These are phyloP conservation scores for Biston betularia DNA, from an alignment of 2,888 invertebrate genomes.

Conservation along the genomic window DNA sequence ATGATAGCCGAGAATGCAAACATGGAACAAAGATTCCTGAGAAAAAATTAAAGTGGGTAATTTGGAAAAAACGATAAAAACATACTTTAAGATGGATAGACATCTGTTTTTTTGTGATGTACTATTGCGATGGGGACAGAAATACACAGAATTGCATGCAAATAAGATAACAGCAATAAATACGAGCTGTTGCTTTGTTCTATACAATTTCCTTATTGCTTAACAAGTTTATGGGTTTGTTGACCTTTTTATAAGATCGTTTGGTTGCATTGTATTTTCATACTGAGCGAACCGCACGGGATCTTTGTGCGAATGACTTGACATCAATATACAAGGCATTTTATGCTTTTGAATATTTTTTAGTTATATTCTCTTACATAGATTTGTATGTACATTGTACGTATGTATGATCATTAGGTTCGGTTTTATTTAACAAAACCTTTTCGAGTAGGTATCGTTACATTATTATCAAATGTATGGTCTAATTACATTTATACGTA, in stretches of 20 bases:
- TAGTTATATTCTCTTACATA: not conserved
- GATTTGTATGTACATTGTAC: not conserved
- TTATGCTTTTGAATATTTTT: not conserved
- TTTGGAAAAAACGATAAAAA: no score
- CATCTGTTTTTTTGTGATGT: constrained; percentile 21
- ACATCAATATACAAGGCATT: not conserved
- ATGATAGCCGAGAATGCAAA: no score
- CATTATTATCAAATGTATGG: no score
- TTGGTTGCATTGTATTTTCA: constrained; percentile 30
- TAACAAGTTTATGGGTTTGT: constrained; percentile 63
- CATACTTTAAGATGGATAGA: not conserved
- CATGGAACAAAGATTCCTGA: no score
- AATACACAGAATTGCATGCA: constrained; percentile 83
- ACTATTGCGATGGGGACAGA: constrained; percentile 65
- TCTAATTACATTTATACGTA: no score
- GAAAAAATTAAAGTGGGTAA: no score
- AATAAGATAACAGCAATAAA: constrained; percentile 83
- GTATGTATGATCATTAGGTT: not conserved
- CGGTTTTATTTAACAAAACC: not conserved
- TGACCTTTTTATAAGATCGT: constrained; percentile 51
- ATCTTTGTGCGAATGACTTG: constrained; percentile 7
- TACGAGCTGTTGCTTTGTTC: constrained; percentile 63
- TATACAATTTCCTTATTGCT: constrained; percentile 65
- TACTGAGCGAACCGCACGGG: constrained; percentile 8
- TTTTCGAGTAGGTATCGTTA: no score